Base-by-base conservation (phyloP, 2,888 invertebrate species). In the Trichopoda pennipes region DNA sequence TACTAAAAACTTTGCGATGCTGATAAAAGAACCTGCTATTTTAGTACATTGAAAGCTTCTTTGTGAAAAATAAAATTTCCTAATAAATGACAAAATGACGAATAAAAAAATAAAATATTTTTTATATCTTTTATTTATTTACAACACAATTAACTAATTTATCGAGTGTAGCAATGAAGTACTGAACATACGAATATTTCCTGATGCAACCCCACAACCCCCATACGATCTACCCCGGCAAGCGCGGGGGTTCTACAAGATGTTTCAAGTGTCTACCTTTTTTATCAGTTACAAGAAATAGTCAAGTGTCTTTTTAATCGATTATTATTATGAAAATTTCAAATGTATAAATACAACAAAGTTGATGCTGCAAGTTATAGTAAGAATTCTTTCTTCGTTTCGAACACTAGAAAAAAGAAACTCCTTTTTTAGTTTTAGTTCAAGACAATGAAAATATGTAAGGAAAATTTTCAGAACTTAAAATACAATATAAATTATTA, bases 391-490 rank as follows among this genome's bases (percentile, higher is more conserved):
- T 35, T 4, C 32, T 38, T 49, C 12, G 44, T 21, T 56, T 38
- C 53, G 38, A 53, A 0, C 58, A 35, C 28, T 58, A 38, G 3
- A 32, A 51, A 12, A 32, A 51, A 64, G 51, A 19, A 28, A 28
- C 28, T 28, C 28, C 28, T 28, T 28, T 28, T 28, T 28, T 28
- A 75, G 74, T 75, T 68, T 28, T 49, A 82, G 79, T 82, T 82
- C 82, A 53, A 28, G 0, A 63, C 16, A 21, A 82, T 82, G 82
- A 82, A 82, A 82, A 70, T 79, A 79, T 82, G 82, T 82, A 82
- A 79, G 82, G 75, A n/a, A 28, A 38, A 14, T 47, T 21, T 0
- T 17, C 6, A 47, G 7, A 6, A 9, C 17, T n/a, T 21, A 3
- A 8, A 69, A 16, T 2, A 17, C 3, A 12, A 14, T 3, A 55